These are phyloP conservation scores for Andinoacara biseriatus DNA, from an alignment of 2,113 vertebrate genomes.

Conservation along the genomic window DNA sequence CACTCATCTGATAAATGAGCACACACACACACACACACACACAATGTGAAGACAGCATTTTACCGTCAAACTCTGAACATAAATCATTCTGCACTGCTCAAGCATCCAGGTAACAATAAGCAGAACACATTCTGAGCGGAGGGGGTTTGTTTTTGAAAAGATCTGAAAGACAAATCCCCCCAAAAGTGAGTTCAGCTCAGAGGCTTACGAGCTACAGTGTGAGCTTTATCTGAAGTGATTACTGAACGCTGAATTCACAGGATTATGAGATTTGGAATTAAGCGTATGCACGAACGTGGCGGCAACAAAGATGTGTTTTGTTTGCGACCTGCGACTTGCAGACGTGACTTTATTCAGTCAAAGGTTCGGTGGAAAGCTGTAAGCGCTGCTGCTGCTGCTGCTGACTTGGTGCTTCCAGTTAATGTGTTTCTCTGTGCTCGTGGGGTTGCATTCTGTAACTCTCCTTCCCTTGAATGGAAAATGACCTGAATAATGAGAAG, in stretches of 20 bases:
- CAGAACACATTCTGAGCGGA: background rate
- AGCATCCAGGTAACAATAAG: background rate
- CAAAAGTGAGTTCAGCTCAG: background rate
- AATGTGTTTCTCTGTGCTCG: background rate
- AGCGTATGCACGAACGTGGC: background rate
- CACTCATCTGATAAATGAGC: background rate
- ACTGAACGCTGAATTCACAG: constrained; percentile 13
- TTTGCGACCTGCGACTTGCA: constrained; percentile 5
- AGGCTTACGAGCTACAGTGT: background rate
- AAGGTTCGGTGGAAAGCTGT: background rate
- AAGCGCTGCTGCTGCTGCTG: constrained; percentile 1
- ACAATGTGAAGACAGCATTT: background rate
- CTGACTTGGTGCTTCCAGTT: constrained; percentile 1
- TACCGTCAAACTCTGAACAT: background rate
- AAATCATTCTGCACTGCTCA: background rate
- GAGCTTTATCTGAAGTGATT: constrained; percentile 11
- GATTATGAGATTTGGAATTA: background rate
- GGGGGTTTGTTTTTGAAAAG: background rate
- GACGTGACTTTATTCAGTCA: background rate
- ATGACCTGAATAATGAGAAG: constrained; percentile 51
- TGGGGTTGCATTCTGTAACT: background rate
- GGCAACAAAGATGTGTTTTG: constrained; percentile 26
- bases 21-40: no score
- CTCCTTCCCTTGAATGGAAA: constrained; percentile 15
- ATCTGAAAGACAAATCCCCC: background rate